Percentiles rank a stretch among this genome's conserved stretches.
These are phyloP conservation scores for Anarhynchus alexandrinus DNA, from an alignment of 2,113 vertebrate species.

Conservation along the genomic window DNA sequence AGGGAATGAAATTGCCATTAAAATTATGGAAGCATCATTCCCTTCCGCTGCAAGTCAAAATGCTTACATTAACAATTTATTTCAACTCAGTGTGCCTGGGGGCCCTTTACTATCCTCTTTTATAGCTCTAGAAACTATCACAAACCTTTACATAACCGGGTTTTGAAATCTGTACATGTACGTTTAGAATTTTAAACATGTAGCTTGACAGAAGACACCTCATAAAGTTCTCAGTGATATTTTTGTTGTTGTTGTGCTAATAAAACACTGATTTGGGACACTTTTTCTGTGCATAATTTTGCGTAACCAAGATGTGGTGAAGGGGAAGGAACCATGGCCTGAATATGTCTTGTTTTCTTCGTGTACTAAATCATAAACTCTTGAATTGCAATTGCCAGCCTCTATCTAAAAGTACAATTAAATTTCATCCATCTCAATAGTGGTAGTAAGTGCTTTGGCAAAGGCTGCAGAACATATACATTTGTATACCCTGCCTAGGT, in stretches of 20 bases:
- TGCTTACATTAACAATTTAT: constrained; percentile 1
- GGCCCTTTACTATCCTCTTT: background rate
- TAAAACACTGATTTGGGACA: background rate
- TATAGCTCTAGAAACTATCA: background rate
- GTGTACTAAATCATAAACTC: background rate
- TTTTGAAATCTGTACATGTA: background rate
- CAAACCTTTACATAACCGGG: background rate
- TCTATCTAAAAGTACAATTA: background rate
- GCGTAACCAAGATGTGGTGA: background rate
- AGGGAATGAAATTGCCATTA: background rate
- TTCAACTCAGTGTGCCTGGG: background rate
- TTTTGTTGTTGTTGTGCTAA: background rate
- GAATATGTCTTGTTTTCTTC: background rate
- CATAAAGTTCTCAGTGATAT: background rate
- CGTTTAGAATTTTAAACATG: background rate
- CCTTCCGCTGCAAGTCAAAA: background rate
- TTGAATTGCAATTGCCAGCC: background rate
- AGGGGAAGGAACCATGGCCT: background rate
- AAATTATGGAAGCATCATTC: background rate
- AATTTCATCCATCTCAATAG: background rate
- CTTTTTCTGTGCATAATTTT: background rate
- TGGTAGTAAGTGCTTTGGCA: background rate
- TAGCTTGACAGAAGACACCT: background rate
- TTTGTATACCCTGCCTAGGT: background rate
- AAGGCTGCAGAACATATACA: background rate